Conservation (phyloP, 2,888 invertebrate species). For the Biston betularia region DNA sequence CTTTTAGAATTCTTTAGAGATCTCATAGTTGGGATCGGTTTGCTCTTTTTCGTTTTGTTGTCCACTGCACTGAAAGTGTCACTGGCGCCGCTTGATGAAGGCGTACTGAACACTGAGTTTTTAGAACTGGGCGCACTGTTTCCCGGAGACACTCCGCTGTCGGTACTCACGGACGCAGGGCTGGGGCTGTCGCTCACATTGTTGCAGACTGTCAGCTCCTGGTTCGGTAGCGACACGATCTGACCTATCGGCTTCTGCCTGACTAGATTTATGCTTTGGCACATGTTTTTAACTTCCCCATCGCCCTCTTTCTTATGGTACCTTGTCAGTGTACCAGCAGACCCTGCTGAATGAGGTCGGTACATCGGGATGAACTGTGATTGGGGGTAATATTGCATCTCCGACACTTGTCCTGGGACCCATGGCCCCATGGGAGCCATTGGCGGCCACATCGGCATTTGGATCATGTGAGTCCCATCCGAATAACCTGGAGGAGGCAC, state of each 20-base stretch:
- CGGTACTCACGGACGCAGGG: slow-evolving; percentile 78
- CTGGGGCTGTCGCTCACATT: slow-evolving; percentile 77
- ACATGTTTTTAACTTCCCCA: slow-evolving; percentile 73
- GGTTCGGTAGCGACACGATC: slow-evolving; percentile 77
- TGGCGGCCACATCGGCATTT: slow-evolving; percentile 79
- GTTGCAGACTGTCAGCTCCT: slow-evolving; percentile 80
- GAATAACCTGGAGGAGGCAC: slow-evolving; percentile 67
- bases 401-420: slow-evolving; percentile 71
- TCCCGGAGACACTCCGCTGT: slow-evolving; percentile 79
- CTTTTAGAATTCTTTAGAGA: slow-evolving; percentile 82
- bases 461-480: slow-evolving; percentile 74
- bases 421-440: slow-evolving; percentile 77
- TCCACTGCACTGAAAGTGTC: slow-evolving; percentile 63
- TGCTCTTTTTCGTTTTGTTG: slow-evolving; percentile 74
- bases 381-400: slow-evolving; percentile 81
- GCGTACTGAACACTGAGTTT: slow-evolving; percentile 69
- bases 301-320: slow-evolving; percentile 77
- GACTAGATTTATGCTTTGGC: slow-evolving; percentile 84
- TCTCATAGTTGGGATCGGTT: slow-evolving; percentile 66
- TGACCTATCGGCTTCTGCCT: slow-evolving; percentile 83
- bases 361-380: slow-evolving; percentile 80
- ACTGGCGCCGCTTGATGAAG: slow-evolving; percentile 53
- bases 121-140: slow-evolving; percentile 76
- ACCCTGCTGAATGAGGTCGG: slow-evolving; percentile 78
- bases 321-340: slow-evolving; percentile 79